Evolutionary conservation across 2,797 vertebrate genomes (phyloP).

Genomic region (Acropternis orthonyx): DNA sequence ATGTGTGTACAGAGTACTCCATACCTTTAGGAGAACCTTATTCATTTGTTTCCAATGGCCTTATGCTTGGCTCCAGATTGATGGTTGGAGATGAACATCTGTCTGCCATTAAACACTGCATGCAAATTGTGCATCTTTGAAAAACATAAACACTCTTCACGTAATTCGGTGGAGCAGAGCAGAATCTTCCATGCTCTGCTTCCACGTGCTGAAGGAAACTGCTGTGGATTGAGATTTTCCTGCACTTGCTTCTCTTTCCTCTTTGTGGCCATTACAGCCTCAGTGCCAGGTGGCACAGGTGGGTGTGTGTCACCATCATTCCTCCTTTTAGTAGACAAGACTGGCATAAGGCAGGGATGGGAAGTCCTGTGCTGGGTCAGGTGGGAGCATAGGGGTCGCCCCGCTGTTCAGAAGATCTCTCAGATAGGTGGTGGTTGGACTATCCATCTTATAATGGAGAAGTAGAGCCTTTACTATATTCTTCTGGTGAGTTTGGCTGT

Average conservation of each 20-base stretch:
- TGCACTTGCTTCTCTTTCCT: not conserved
- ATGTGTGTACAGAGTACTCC: not conserved
- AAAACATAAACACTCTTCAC: not conserved
- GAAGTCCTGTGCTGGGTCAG: not conserved
- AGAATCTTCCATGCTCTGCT: not conserved
- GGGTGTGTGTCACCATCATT: not conserved
- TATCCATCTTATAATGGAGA: not conserved
- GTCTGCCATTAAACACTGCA: not conserved
- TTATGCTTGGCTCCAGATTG: not conserved
- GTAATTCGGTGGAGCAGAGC: not conserved
- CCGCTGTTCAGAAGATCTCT: not conserved
- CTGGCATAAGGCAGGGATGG: not conserved
- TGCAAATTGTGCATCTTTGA: not conserved
- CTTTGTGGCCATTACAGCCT: not conserved
- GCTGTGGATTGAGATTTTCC: not conserved
- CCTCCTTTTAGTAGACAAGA: not conserved
- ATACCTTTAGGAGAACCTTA: not conserved
- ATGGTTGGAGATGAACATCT: not conserved
- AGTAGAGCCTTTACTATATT: not conserved
- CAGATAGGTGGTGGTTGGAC: not conserved
- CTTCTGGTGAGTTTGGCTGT: not conserved
- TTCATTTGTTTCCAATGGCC: not conserved
- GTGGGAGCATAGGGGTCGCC: not conserved
- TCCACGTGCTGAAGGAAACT: rapidly evolving
- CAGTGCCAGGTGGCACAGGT: not conserved